Conservation (phyloP, 2,888 invertebrate genomes). For the Orthosia incerta region DNA sequence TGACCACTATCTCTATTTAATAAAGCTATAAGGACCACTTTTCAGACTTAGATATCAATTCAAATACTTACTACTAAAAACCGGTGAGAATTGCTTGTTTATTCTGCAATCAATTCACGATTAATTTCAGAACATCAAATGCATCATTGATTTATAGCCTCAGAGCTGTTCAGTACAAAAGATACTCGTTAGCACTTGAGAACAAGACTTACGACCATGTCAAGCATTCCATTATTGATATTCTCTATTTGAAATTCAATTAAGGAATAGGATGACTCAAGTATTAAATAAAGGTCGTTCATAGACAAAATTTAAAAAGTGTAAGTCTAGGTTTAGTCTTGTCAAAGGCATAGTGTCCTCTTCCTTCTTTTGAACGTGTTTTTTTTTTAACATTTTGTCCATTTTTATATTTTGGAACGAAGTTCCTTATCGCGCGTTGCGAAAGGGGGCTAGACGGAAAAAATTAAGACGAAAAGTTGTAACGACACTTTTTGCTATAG, state of each 20-base stretch:
- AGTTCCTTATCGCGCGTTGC: no score
- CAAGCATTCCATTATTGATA: conserved; percentile 1
- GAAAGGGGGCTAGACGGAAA: no score
- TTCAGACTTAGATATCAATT: not conserved
- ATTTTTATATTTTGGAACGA: no score
- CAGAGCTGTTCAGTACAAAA: not conserved
- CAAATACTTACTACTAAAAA: conserved; percentile 6
- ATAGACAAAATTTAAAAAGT: conserved; percentile 24
- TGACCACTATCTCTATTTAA: no score
- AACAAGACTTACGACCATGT: conserved; percentile 6
- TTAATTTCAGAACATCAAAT: conserved; percentile 6
- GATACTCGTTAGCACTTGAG: conserved; percentile 14
- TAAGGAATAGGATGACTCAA: conserved; percentile 20
- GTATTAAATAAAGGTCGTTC: no score
- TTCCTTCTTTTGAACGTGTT: no score
- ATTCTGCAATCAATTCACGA: conserved; percentile 18
- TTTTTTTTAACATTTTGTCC: no score
- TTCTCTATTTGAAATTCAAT: conserved; percentile 37
- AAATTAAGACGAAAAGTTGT: no score
- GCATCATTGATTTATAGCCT: conserved; percentile 6
- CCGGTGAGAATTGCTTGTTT: conserved; percentile 18
- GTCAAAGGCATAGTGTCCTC: no score
- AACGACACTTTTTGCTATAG: no score
- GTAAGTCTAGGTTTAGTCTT: not conserved
- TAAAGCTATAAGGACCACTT: not conserved